A percentile compares a stretch with the other conserved stretches of the same genome.
Conservation (phyloP, 2,113 vertebrate genomes). For the Rhipidura dahli region DNA sequence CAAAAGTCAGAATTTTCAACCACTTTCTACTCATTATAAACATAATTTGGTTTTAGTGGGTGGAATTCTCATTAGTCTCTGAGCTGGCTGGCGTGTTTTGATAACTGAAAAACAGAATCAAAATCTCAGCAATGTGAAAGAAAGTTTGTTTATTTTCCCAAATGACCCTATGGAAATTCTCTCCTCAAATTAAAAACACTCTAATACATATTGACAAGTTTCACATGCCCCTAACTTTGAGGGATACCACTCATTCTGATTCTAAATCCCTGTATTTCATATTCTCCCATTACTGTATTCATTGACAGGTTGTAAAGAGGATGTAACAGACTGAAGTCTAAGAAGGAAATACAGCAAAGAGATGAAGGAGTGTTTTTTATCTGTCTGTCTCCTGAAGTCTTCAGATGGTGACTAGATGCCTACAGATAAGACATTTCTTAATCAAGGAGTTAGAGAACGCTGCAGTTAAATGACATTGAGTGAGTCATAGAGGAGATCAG, state of each 20-base stretch:
- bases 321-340: not conserved
- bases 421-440: conserved; percentile 54
- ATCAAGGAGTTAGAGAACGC: conserved; percentile 7
- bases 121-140: conserved; percentile 13
- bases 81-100: not conserved
- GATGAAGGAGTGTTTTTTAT: not conserved
- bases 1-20: not conserved
- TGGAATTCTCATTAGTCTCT: conserved; percentile 35
- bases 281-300: not conserved
- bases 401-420: conserved; percentile 61
- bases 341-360: not conserved
- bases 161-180: not conserved
- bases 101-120: not conserved
- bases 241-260: not conserved
- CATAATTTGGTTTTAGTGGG: not conserved
- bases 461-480: not conserved
- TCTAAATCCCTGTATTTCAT: not conserved
- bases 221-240: not conserved
- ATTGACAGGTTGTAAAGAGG: not conserved
- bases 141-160: not conserved
- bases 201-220: not conserved
- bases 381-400: conserved; percentile 25
- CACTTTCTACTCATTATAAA: not conserved
- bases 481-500: conserved; percentile 41
- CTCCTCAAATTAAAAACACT: not conserved